Percentiles rank a stretch among this genome's conserved stretches.
phyloP scores from a whole-genome alignment of 1,140 invertebrate species.

The Nautilus pompilius region DNA sequence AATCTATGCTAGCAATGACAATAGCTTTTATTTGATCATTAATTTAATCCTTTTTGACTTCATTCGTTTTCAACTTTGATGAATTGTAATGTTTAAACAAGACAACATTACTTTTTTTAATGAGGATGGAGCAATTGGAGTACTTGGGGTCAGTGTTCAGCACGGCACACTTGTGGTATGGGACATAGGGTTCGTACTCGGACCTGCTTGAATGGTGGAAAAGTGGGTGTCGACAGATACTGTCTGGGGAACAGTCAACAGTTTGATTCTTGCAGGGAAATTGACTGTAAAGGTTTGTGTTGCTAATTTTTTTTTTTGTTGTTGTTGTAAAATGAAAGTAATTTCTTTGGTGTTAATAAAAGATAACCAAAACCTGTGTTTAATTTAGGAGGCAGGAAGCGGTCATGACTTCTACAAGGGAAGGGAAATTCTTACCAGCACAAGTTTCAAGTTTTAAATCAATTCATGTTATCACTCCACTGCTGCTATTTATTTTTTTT shows the following conservation, averaged over 20 bases:
- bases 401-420: no score
- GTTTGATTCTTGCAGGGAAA: conserved; percentile 27
- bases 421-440: no score
- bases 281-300: conserved; percentile 38
- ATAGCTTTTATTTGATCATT: not conserved
- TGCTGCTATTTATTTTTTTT: no score
- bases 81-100: not conserved
- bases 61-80: not conserved
- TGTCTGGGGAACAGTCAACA: conserved; percentile 39
- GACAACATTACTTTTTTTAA: not conserved
- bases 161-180: conserved; percentile 32
- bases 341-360: no score
- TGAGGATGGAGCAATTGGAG: conserved; percentile 39
- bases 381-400: no score
- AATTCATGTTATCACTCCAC: no score
- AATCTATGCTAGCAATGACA: no score
- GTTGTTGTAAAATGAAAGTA: no score
- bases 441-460: no score
- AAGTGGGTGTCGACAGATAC: conserved; percentile 31
- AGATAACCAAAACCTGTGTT: no score
- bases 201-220: conserved; percentile 32
- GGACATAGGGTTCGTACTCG: conserved; percentile 28
- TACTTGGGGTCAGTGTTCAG: conserved; percentile 33
- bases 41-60: not conserved
- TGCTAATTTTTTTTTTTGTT: no score